Evolutionary conservation across 2,113 vertebrate species (phyloP).

Genomic region (Cavia porcellus): DNA sequence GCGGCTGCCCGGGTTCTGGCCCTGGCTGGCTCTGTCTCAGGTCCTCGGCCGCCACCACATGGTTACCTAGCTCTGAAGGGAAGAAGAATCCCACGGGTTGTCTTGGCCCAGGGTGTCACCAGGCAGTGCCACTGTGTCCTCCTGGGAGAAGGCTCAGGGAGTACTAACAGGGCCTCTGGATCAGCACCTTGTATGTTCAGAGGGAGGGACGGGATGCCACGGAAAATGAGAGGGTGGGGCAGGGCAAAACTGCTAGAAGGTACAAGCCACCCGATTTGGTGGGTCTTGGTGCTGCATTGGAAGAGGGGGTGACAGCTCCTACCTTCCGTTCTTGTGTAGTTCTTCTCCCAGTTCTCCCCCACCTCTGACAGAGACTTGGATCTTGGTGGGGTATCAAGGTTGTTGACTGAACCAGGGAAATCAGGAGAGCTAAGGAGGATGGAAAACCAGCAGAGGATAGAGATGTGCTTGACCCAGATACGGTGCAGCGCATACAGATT

Average conservation of each 20-base stretch:
- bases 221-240: background rate
- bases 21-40: slow-evolving; percentile 14
- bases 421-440: background rate
- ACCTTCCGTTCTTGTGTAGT: background rate
- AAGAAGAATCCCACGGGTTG: slow-evolving; percentile 28
- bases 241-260: background rate
- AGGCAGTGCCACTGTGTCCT: background rate
- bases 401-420: background rate
- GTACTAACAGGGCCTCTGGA: background rate
- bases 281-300: background rate
- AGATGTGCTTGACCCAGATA: background rate
- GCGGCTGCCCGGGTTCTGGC: slow-evolving; percentile 56
- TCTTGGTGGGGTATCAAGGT: background rate
- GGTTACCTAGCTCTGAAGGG: slow-evolving; percentile 52
- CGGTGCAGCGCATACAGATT: fast-evolving
- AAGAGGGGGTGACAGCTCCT: background rate
- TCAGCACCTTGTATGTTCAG: background rate
- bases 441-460: background rate
- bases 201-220: background rate
- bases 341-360: background rate
- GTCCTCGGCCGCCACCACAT: slow-evolving; percentile 69
- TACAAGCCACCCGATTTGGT: background rate
- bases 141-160: background rate
- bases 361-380: background rate
- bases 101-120: background rate